Base-by-base conservation (phyloP, 2,113 vertebrate genomes). In the Caracal caracal region DNA sequence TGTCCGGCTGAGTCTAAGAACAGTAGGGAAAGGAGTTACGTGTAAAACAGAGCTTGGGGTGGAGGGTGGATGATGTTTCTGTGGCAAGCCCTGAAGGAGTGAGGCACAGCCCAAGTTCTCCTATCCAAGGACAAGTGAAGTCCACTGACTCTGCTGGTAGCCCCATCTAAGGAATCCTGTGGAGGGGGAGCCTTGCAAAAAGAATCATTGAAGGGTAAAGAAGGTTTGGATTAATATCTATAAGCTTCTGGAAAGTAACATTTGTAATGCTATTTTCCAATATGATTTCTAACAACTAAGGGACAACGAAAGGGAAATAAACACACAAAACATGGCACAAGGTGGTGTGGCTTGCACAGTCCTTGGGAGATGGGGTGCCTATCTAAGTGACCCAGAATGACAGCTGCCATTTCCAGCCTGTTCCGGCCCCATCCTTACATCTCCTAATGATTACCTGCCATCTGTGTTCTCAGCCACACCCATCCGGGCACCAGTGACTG, bases 401-500 rank as follows among this genome's bases (percentile, higher is more conserved):
- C 89, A 85, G 78, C 59, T 96, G 95, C 61, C 76, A 28, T 10
- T 84, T 61, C 17, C 71, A 81, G 66, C 81, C 59, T 35, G 12
- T 35, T 78, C 65, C 68, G 51, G 59, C 7, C 28, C 76, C 71
- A 47, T 10, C 22, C 20, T 37, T 40, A 20, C 43, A 59, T 81
- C 84, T 28, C 43, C 19, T 80, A 90, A 78, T 56, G 65, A 93
- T 81, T 81, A 95, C 95, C 93, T 94, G 90, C 81, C 92, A 93
- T 90, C 93, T 97, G 96, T 89, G 70, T 88, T 63, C 66, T 94
- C 85, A 66, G 47, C 95, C 86, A 93, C 86, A 93, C 96, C 93
- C 96, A 88, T 61, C 49, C 28, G 65, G 88, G n/a, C 93, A 93
- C 91, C 93, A 71, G 35, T 71, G 66, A 92, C 85, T 95, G 88